Base-by-base conservation (phyloP, 2,797 vertebrate species). In the Malurus splendens region DNA sequence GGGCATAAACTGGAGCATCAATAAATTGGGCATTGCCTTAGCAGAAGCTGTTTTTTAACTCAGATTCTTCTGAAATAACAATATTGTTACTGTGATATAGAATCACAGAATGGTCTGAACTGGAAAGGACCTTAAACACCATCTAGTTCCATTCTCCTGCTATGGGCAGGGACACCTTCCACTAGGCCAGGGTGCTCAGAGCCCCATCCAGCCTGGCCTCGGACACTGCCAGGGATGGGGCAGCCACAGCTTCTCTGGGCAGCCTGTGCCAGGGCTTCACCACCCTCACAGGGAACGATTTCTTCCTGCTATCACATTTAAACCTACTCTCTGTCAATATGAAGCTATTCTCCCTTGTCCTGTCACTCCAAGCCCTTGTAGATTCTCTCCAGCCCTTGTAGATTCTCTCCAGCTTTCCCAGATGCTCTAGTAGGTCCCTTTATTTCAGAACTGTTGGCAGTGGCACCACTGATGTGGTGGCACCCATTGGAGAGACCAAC, bases 251-350 rank as follows among this genome's bases (percentile, higher is more conserved):
- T 50, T 5, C 73, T 50, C 28, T 85, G 42, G 18, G 4, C 7
- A 42, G 0, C 15, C 10, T 23, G 12, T 62, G 10, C 42, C 36
- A n/a, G 15, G 12, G 25, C 3, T 36, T 61, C 10, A 0, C 0
- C 22, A 47, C 15, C 9, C 27, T 48, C 14, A 2, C 7, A 61
- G 68, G 27, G 5, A 55, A 28, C 0, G 9, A 38, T 48, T 32
- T 10, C 14, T 44, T 61, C 42, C 11, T 2, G 2, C 15, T 48
- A 61, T 24, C 11, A 36, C 1, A 7, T 24, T 16, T 42, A 55
- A 28, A 2, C 15, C 48, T 50, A 0, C 9, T 14, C 1, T 60
- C 18, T 71, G 15, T 24, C 19, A 20, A 3, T 55, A 9, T 38
- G n/a, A 55, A 81, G 55, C 19, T 50, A 30, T 44, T 32, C 0